phyloP scores from a whole-genome alignment of 2,797 vertebrate genomes.

The Alca torda region DNA sequence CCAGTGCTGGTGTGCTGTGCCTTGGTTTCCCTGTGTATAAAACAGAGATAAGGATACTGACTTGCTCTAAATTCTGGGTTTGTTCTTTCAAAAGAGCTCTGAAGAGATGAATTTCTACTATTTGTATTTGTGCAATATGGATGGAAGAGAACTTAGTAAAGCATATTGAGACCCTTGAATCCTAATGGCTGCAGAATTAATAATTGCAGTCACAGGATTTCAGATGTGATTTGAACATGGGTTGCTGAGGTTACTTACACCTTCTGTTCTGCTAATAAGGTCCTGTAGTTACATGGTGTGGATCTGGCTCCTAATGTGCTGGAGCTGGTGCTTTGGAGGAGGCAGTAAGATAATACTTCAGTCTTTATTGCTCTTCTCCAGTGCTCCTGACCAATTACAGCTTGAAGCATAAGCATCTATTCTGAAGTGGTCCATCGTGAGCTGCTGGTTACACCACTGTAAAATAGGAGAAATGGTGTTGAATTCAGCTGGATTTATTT shows the following conservation, averaged over 20 bases:
- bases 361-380: background rate
- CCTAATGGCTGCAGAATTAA: background rate
- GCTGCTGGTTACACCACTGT: background rate
- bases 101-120: background rate
- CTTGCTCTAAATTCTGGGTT: background rate
- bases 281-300: accelerated
- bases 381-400: background rate
- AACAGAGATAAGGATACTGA: background rate
- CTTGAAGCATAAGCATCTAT: background rate
- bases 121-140: background rate
- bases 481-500: background rate
- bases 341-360: background rate
- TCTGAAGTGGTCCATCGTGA: accelerated
- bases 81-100: background rate
- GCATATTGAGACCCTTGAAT: background rate
- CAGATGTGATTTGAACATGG: background rate
- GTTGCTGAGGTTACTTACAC: background rate
- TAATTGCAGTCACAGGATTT: background rate
- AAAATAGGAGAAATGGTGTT: background rate
- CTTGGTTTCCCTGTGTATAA: background rate
- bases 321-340: background rate
- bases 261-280: background rate
- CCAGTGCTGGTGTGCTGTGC: background rate
- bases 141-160: background rate
- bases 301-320: background rate